Evolutionary conservation across 2,888 invertebrate species (phyloP), one percentile per base, ranked within the genome.

Genomic region (Drosophila lutescens): DNA sequence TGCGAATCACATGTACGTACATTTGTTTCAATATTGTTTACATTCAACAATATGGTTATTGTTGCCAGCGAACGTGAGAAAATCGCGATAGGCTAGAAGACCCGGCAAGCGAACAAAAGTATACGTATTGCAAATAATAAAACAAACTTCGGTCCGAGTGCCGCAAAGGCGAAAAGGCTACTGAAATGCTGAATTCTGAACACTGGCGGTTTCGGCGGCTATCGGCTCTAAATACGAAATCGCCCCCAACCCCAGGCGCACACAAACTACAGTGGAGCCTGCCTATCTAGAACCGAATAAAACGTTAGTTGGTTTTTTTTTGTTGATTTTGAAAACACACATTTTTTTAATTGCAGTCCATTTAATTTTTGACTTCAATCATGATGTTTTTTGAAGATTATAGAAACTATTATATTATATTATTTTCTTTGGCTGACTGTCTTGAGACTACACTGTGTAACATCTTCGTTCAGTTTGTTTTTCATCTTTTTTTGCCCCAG

Each of bases 151-250:
- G 67, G 77, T 79, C 82, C 79, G 85, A 67, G 61, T 58, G 68
- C 65, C 74, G 53, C 66, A 53, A 76, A 76, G 74, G 74, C 79
- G 73, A 71, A 61, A 72, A 69, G 74, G 58, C 74, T 71, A 86
- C 86, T 83, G 74, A 49, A 46, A 47, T 47, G 34, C 49, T 47
- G 32, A 47, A 32, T 47, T 47, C 47, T 32, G 32, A 47, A 38
- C 55, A 76, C 60, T 71, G 68, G 57, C 86, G 58, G 30, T 36
- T 44, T 36, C 59, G 81, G 61, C 81, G 71, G 58, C 69, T 56
- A 63, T 74, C 62, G 53, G 62, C 47, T 63, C 60, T 70, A 70
- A 57, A 60, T 70, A 40, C 47, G 41, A 75, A 77, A 44, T 38
- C 56, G 44, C 56, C 41, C 49, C 49, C 49, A 17, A 20, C 34